Base-by-base conservation (phyloP, 2,797 vertebrate species). In the Pantherophis alleghaniensis region DNA sequence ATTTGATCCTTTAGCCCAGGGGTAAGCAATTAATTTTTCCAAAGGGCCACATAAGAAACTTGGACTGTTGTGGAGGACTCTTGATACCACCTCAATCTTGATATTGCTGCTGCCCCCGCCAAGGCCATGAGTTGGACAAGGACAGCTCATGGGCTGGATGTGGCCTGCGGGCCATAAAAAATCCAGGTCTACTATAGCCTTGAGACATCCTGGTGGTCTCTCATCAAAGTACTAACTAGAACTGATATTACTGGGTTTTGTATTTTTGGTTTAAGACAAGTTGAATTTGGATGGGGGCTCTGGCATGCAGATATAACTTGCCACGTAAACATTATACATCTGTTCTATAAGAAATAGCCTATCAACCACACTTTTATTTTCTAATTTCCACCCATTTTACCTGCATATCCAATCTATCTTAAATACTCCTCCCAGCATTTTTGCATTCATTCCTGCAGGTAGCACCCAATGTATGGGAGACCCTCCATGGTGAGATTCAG, bases 351-450 rank as follows among this genome's bases (percentile, higher is more conserved):
- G 9, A 24, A 83, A 83, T 47, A 83, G 74, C 37, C 37, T 24
- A 83, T 83, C 74, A 83, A 12, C 74, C 37, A 83, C 20, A 83
- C 20, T 83, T 47, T 83, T 14, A 88, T 63, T 56, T 90, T 24
- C 51, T 55, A n/a, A 13, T 86, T 12, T 88, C 37, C 91, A 91
- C 4, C 26, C 11, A 42, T 86, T 91, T 97, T 97, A 99, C 99
- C 99, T 99, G 98, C 99, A 99, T 94, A 99, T 99, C 99, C 99
- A 99, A 97, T 99, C 99, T 94, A 99, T 99, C 97, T 99, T 99
- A 96, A 99, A 99, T 79, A 99, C 99, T 69, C 99, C 99, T n/a
- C 99, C 99, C 91, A 99, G 97, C 99, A 99, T 99, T 97, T 99
- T 99, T 93, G 99, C 99, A 90, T 98, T 99, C 98, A 99, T 99